Percentiles rank a stretch among this genome's conserved stretches.
Evolutionary conservation across 2,113 vertebrate species (phyloP).

Genomic region (Pithys albifrons): DNA sequence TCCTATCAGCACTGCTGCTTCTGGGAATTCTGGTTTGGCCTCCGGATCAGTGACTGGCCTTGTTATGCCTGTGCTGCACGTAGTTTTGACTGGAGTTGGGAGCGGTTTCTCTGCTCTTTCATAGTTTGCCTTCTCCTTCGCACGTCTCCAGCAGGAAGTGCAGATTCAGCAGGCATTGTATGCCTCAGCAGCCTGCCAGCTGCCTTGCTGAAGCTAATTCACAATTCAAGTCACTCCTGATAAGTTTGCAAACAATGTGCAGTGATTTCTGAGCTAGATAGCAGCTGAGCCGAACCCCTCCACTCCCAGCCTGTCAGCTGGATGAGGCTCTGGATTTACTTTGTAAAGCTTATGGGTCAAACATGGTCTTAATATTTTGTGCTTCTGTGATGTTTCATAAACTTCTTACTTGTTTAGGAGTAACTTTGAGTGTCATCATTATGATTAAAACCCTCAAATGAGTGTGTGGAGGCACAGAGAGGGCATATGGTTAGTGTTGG

Average conservation of each 20-base stretch:
- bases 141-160: slow-evolving; percentile 63
- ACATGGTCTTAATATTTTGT: background rate
- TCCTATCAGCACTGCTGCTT: rapidly evolving
- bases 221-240: slow-evolving; percentile 48
- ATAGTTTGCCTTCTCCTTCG: slow-evolving; percentile 57
- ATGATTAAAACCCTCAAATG: background rate
- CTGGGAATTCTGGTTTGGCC: background rate
- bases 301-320: background rate
- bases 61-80: background rate
- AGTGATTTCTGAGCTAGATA: slow-evolving; percentile 32
- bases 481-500: background rate
- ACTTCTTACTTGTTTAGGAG: background rate
- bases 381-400: background rate
- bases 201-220: slow-evolving; percentile 48
- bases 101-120: slow-evolving; percentile 34
- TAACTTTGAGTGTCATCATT: background rate
- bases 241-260: slow-evolving; percentile 58
- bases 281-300: background rate
- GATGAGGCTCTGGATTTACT: background rate
- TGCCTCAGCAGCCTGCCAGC: slow-evolving; percentile 50
- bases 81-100: background rate
- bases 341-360: background rate
- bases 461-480: background rate
- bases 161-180: slow-evolving; percentile 59
- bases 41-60: background rate